phyloP scores from a whole-genome alignment of 2,113 vertebrate genomes.

The Pelodiscus sinensis region DNA sequence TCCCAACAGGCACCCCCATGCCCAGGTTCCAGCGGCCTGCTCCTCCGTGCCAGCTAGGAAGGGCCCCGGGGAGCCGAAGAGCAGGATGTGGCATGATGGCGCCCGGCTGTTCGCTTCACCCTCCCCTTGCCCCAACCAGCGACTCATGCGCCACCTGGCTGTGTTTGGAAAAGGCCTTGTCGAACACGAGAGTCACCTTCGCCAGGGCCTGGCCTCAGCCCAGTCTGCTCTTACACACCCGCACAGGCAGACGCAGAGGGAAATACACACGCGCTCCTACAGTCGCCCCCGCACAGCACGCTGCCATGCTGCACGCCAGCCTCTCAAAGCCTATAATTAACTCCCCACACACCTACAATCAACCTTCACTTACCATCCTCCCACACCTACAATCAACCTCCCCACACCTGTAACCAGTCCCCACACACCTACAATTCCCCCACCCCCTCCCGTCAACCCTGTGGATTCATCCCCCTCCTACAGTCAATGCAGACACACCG shows the following conservation, averaged over 20 bases:
- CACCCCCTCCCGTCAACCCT: neutral
- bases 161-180: neutral
- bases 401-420: no score
- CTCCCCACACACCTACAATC: no score
- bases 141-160: neutral
- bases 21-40: neutral
- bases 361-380: no score
- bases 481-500: neutral
- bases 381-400: no score
- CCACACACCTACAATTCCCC: neutral
- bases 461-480: no score
- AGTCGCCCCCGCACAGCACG: no score
- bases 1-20: no score
- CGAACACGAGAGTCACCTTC: neutral
- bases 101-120: neutral
- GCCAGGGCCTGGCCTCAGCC: neutral
- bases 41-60: no score
- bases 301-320: no score
- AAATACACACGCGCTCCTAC: neutral
- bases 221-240: neutral
- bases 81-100: neutral
- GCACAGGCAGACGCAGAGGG: neutral
- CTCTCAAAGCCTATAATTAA: no score
- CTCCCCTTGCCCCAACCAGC: no score
- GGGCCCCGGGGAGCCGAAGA: neutral